These are phyloP conservation scores for Chymomyza procnemis DNA, from an alignment of 2,888 invertebrate species.

Conservation along the genomic window DNA sequence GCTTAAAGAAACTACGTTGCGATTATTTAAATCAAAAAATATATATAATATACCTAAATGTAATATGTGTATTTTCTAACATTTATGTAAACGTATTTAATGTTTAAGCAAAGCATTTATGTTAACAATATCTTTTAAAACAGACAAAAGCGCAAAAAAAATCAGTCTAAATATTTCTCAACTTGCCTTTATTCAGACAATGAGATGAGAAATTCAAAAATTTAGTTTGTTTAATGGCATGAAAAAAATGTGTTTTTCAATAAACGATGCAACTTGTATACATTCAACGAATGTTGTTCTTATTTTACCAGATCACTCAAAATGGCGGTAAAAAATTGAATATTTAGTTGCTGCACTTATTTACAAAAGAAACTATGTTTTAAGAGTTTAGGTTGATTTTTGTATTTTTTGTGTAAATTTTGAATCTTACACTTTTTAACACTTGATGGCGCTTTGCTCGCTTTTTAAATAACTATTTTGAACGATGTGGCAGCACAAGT, in stretches of 20 bases:
- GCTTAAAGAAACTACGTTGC: constrained; percentile 36
- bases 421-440: no score
- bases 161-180: constrained; percentile 30
- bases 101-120: constrained; percentile 63
- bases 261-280: not conserved
- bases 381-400: no score
- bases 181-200: constrained; percentile 76
- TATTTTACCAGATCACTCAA: not conserved
- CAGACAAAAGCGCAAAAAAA: constrained; percentile 12
- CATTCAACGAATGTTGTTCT: not conserved
- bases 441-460: not conserved
- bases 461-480: no score
- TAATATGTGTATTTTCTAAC: not conserved
- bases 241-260: not conserved
- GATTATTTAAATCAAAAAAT: constrained; percentile 36
- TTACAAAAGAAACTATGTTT: no score
- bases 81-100: not conserved
- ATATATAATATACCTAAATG: constrained; percentile 26
- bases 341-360: no score
- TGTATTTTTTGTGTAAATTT: no score
- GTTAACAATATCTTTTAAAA: constrained; percentile 37
- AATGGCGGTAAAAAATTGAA: not conserved
- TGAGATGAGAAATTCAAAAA: constrained; percentile 66
- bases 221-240: constrained; percentile 61
- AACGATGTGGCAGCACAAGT: not conserved